Percentiles rank a stretch among this genome's conserved stretches.
Evolutionary conservation across 2,113 vertebrate species (phyloP).

Genomic region (Sander vitreus): DNA sequence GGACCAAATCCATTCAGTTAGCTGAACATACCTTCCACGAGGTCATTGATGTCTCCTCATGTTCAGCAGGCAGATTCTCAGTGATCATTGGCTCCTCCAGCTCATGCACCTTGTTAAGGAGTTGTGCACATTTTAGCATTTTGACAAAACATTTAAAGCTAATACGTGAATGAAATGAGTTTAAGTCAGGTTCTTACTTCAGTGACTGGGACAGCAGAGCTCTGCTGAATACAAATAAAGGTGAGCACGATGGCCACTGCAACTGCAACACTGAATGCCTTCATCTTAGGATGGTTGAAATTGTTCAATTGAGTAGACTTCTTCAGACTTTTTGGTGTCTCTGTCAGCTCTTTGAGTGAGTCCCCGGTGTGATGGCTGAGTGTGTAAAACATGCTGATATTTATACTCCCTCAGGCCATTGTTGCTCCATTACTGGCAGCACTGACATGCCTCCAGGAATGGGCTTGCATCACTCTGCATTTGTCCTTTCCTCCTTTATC

Average conservation of each 20-base stretch:
- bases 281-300: background rate
- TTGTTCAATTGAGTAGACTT: no score
- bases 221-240: conserved; percentile 47
- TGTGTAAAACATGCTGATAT: conserved; percentile 4
- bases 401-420: conserved; percentile 15
- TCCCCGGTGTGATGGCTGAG: conserved; percentile 1
- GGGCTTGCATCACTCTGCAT: background rate
- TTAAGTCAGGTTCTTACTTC: conserved; percentile 53
- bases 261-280: conserved; percentile 29
- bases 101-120: background rate
- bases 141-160: background rate
- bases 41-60: no score
- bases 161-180: background rate
- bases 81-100: background rate
- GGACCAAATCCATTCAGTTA: no score
- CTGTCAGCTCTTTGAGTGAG: background rate
- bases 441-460: background rate
- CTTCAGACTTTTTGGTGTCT: no score
- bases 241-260: conserved; percentile 35
- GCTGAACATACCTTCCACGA: no score
- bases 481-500: no score
- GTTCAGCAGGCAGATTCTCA: background rate
- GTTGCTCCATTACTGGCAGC: conserved; percentile 29
- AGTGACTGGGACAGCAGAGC: conserved; percentile 44
- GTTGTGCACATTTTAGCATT: background rate